Evolutionary conservation across 2,888 invertebrate genomes (phyloP), one percentile per base, ranked within the genome.

Genomic region (Sicus ferrugineus): DNA sequence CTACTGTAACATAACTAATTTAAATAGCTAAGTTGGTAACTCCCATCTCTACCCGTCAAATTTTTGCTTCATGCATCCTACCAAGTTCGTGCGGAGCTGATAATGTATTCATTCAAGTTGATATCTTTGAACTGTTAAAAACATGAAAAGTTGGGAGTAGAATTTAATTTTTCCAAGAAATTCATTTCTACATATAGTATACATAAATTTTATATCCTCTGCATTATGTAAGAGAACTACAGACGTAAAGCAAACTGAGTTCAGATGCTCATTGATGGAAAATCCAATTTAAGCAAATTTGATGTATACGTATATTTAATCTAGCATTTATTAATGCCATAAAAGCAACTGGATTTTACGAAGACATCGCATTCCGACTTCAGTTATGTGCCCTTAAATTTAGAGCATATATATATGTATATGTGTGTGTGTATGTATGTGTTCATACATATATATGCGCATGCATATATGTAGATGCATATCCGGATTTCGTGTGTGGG

Each of bases 41-140:
- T n/a, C n/a, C n/a, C n/a, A n/a, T n/a, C n/a, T n/a, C n/a, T n/a
- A n/a, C n/a, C n/a, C n/a, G n/a, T n/a, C n/a, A n/a, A n/a, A n/a
- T n/a, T n/a, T n/a, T n/a, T n/a, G n/a, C n/a, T n/a, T n/a, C n/a
- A n/a, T n/a, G n/a, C n/a, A n/a, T n/a, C n/a, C n/a, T n/a, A n/a
- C n/a, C n/a, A n/a, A n/a, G n/a, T n/a, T n/a, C n/a, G n/a, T n/a
- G n/a, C n/a, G n/a, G n/a, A n/a, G n/a, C n/a, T n/a, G n/a, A n/a
- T n/a, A n/a, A n/a, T 23, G 23, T 21, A 50, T 74, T 80, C 81
- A 82, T 81, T 82, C 78, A 82, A 83, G 83, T 83, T 80, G 80
- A 82, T 80, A 78, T 80, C 80, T 81, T 83, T 83, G 83, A 83
- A 82, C 80, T 80, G 81, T 80, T 82, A 80, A 78, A 78, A 74